Conservation (phyloP, 2,888 invertebrate genomes). For the Leucophenga maculata region DNA sequence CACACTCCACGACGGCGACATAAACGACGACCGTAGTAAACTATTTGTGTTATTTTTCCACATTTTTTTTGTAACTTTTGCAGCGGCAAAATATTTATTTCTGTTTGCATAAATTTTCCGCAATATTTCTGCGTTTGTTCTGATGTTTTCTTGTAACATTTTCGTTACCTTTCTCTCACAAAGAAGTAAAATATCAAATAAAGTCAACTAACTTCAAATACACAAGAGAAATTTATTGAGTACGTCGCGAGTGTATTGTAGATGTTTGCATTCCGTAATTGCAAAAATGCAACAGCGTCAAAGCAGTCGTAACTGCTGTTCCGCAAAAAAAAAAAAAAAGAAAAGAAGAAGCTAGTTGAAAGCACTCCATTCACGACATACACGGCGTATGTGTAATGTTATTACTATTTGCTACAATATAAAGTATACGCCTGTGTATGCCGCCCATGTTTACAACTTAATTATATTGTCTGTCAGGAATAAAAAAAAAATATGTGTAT, state of each 20-base stretch:
- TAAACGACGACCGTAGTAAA: slow-evolving; percentile 1
- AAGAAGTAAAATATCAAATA: slow-evolving; percentile 11
- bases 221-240: slow-evolving; percentile 21
- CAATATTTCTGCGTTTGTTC: not conserved
- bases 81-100: slow-evolving; percentile 3
- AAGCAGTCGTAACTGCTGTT: not conserved
- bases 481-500: slow-evolving; percentile 40
- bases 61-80: not conserved
- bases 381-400: slow-evolving; percentile 23
- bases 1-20: not conserved
- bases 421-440: not conserved
- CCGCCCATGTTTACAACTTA: slow-evolving; percentile 40
- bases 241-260: not conserved
- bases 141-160: slow-evolving; percentile 1
- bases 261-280: slow-evolving; percentile 25
- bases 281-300: slow-evolving; percentile 7
- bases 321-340: not conserved
- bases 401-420: too few relatives aligned
- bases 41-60: too few relatives aligned
- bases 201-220: slow-evolving; percentile 26
- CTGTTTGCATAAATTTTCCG: slow-evolving; percentile 1
- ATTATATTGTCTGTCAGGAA: slow-evolving; percentile 43
- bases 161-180: not conserved
- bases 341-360: not conserved
- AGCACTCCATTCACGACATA: not conserved